These are phyloP conservation scores for Eospalax fontanierii DNA, from an alignment of 2,797 vertebrate genomes.

Conservation along the genomic window DNA sequence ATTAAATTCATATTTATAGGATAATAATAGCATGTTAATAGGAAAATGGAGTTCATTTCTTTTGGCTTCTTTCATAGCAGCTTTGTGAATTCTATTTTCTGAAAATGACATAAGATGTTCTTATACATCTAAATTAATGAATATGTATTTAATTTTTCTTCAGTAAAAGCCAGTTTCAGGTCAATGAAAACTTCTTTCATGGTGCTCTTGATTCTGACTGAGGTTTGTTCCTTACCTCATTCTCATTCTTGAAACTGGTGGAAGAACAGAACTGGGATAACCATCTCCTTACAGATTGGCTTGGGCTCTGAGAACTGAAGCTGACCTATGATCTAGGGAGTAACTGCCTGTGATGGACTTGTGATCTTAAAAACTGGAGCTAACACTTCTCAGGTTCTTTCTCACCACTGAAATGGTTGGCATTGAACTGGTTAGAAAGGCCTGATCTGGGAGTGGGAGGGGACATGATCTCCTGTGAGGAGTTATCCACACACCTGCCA, in stretches of 20 bases:
- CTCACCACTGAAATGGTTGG: neutral
- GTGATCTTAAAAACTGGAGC: neutral
- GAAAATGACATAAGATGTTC: constrained; percentile 67
- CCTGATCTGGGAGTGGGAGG: neutral
- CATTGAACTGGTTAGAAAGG: neutral
- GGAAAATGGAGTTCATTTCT: constrained; percentile 78
- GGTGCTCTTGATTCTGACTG: constrained; percentile 45
- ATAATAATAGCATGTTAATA: constrained; percentile 81
- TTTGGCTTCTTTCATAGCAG: constrained; percentile 71
- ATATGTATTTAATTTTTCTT: constrained; percentile 74
- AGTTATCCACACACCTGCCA: neutral
- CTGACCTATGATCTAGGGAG: neutral
- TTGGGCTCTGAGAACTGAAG: neutral
- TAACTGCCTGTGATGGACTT: neutral
- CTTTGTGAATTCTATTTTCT: constrained; percentile 80
- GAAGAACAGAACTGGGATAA: neutral
- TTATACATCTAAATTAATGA: constrained; percentile 74
- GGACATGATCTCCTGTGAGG: neutral
- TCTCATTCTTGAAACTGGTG: neutral
- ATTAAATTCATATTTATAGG: constrained; percentile 80
- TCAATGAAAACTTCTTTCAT: constrained; percentile 57
- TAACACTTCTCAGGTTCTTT: neutral
- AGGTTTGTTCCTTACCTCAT: neutral
- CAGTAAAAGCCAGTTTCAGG: neutral
- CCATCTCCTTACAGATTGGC: neutral